These are phyloP conservation scores for Phalacrocorax aristotelis DNA, from an alignment of 2,113 vertebrate genomes.

Conservation along the genomic window DNA sequence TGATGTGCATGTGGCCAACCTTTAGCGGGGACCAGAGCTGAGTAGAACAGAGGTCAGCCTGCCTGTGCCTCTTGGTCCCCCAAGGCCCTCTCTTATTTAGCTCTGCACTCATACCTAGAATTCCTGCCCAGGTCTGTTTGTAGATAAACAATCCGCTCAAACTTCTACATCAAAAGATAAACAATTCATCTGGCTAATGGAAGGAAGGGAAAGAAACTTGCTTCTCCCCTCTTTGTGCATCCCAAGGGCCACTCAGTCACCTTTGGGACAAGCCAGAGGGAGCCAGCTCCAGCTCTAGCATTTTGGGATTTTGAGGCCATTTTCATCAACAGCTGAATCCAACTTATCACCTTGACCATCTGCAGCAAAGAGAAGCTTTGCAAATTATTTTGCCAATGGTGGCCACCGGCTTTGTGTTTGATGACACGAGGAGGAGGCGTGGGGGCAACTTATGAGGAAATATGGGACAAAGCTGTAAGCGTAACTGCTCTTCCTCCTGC, in stretches of 20 bases:
- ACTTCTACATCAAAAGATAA: not conserved
- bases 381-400: not conserved
- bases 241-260: not conserved
- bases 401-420: not conserved
- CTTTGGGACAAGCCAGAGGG: not conserved
- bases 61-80: not conserved
- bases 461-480: not conserved
- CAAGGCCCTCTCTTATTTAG: not conserved
- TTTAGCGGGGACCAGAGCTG: not conserved
- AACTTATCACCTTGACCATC: fast-evolving
- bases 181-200: not conserved
- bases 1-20: not conserved
- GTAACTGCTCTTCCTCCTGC: not conserved
- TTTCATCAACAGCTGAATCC: not conserved
- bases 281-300: no score
- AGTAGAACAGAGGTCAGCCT: not conserved
- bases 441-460: not conserved
- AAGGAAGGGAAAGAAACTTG: not conserved
- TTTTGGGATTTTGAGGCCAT: not conserved
- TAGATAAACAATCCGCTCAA: not conserved
- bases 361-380: not conserved
- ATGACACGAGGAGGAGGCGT: not conserved
- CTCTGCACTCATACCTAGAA: not conserved
- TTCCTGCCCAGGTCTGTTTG: not conserved
- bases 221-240: not conserved